Evolutionary conservation across 2,797 vertebrate species (phyloP).

Genomic region (Artibeus jamaicensis): DNA sequence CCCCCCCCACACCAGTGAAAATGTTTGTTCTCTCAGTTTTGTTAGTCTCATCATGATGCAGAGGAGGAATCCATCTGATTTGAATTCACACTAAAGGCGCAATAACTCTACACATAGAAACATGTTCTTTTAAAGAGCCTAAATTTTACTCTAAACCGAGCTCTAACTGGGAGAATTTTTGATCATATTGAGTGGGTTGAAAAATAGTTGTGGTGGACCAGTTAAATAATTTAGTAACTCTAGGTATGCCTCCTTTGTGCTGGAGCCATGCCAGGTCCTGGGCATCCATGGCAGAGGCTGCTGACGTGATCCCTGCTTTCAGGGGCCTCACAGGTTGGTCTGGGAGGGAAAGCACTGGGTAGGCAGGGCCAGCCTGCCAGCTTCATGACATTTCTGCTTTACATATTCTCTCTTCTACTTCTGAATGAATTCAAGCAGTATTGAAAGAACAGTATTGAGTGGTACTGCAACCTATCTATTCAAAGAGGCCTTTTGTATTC

Average conservation of each 20-base stretch:
- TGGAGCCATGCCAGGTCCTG: background rate
- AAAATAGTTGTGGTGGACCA: background rate
- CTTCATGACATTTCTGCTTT: background rate
- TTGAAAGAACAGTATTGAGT: background rate
- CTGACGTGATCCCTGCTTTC: background rate
- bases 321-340: background rate
- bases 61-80: background rate
- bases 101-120: background rate
- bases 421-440: background rate
- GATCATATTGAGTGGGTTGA: background rate
- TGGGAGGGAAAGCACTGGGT: background rate
- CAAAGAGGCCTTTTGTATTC: background rate
- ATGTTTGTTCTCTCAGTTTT: background rate
- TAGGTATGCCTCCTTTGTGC: background rate
- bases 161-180: background rate
- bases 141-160: conserved; percentile 11
- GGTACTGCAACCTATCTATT: background rate
- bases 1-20: background rate
- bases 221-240: background rate
- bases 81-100: background rate
- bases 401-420: background rate
- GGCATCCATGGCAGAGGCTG: background rate
- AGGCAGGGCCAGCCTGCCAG: background rate
- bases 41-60: background rate
- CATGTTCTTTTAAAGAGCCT: background rate